A percentile compares a stretch with the other conserved stretches of the same genome.
phyloP scores from a whole-genome alignment of 2,888 invertebrate species.

The Oegoconia quadripuncta region DNA sequence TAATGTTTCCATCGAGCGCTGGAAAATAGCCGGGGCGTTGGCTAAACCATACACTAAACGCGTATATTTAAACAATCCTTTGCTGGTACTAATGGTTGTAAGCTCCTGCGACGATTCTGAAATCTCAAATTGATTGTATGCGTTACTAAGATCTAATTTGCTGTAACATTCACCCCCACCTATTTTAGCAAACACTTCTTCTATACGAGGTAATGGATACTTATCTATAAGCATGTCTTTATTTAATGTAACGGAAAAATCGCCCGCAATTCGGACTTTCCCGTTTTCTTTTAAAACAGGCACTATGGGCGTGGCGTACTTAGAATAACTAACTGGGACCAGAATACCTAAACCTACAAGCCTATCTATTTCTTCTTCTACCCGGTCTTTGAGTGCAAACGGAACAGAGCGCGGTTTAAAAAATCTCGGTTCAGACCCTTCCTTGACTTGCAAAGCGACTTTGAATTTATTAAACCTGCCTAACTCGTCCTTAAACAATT shows the following conservation, averaged over 20 bases:
- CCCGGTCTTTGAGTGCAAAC: not conserved
- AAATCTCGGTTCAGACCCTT: conserved; percentile 1
- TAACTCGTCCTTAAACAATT: conserved; percentile 2
- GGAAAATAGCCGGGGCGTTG: too few relatives aligned
- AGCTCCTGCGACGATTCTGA: not conserved
- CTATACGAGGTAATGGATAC: too few relatives aligned
- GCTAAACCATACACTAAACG: too few relatives aligned
- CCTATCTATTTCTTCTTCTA: conserved; percentile 6
- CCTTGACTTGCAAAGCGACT: conserved; percentile 4
- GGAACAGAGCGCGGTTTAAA: conserved; percentile 2
- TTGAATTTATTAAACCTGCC: conserved; percentile 1
- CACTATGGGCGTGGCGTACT: too few relatives aligned
- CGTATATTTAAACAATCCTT: not conserved
- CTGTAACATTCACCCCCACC: not conserved
- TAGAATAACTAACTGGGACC: conserved; percentile 1
- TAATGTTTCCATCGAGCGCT: too few relatives aligned
- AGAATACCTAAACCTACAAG: conserved; percentile 3
- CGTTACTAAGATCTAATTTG: conserved; percentile 2
- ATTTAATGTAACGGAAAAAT: conserved; percentile 3
- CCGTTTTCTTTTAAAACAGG: too few relatives aligned
- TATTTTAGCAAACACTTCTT: conserved; percentile 5
- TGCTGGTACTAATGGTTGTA: not conserved
- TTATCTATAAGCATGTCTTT: conserved; percentile 1
- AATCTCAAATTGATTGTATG: conserved; percentile 1
- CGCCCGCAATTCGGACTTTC: not conserved